Conservation (phyloP, 2,888 invertebrate genomes). For the Sycophila texana region DNA sequence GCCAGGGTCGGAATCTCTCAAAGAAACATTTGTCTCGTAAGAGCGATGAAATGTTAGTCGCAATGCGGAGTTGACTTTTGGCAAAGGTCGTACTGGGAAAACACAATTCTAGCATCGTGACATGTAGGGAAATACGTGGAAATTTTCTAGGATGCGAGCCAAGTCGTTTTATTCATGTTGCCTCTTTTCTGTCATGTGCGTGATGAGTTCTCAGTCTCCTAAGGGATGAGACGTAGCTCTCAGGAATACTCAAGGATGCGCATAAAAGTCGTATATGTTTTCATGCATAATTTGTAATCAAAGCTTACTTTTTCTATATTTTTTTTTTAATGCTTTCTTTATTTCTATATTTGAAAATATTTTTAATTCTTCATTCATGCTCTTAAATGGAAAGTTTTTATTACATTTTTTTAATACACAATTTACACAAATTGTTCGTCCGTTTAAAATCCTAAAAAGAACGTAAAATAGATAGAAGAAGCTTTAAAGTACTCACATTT, state of each 20-base stretch:
- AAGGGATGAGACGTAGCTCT: not conserved
- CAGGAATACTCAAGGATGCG: not conserved
- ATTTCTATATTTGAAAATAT: too few species aligned
- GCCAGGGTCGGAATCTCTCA: too few species aligned
- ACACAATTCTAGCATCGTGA: not conserved
- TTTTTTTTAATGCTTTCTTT: not conserved
- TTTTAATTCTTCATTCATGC: too few species aligned
- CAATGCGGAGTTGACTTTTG: slow-evolving; percentile 22
- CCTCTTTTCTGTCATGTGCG: not conserved
- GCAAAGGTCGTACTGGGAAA: not conserved
- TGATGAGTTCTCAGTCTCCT: not conserved
- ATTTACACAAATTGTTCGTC: too few species aligned
- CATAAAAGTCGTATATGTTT: not conserved
- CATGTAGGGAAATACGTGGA: not conserved
- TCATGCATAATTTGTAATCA: not conserved
- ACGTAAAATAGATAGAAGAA: too few species aligned
- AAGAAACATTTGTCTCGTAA: too few species aligned
- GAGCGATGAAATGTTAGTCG: not conserved
- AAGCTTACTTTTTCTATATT: not conserved
- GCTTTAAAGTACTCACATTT: too few species aligned
- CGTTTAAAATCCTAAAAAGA: too few species aligned
- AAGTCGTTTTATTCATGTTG: not conserved
- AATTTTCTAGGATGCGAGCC: slow-evolving; percentile 13
- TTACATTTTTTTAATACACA: too few species aligned
- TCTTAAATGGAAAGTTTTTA: too few species aligned